Base-by-base conservation (phyloP, 1,140 invertebrate species). In the Plectrocnemia conspersa region DNA sequence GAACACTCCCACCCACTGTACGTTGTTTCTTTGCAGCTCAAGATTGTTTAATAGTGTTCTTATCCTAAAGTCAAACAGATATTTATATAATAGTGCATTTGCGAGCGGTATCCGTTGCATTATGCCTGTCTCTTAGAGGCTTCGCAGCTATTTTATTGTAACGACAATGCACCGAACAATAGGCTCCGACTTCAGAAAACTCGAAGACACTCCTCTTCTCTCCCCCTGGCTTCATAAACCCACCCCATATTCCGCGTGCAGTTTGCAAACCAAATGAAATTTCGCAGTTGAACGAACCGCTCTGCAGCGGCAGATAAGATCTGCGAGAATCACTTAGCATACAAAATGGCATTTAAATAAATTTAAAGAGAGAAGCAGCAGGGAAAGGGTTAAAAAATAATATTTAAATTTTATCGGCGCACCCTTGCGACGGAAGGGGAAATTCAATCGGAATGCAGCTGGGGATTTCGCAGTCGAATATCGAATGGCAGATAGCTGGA, bases 41-140 rank as follows among this genome's bases (percentile, higher is more conserved):
- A 5, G 10, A 38, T 38, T 38, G 35, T 38, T 38, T 38, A 38
- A 38, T 38, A 16, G 35, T 38, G 5, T 15, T 38, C 7, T 38
- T 38, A 38, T 38, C 13, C 35, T 10, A 16, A 38, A 16, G 15
- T 16, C 35, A 38, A 38, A 47, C 44, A 47, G 44, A 47, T n/a
- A n/a, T n/a, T 23, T 47, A 10, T 13, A 29, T 47, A 47, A 47
- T 47, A 47, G 19, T 47, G 44, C 23, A 47, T 47, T 47, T 47
- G 44, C 44, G 44, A 47, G 44, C n/a, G 44, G 44, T 47, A 47
- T 47, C 44, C 44, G 44, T 5, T 47, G 44, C n/a, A 47, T 47
- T 47, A 7, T 47, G 23, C 27, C 23, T 47, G 19, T 47, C 44
- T 47, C 18, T 27, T 47, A 47, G n/a, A 47, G 27, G 27, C 44